Conservation (phyloP, 2,797 vertebrate species). For the Poeciliopsis infans region DNA sequence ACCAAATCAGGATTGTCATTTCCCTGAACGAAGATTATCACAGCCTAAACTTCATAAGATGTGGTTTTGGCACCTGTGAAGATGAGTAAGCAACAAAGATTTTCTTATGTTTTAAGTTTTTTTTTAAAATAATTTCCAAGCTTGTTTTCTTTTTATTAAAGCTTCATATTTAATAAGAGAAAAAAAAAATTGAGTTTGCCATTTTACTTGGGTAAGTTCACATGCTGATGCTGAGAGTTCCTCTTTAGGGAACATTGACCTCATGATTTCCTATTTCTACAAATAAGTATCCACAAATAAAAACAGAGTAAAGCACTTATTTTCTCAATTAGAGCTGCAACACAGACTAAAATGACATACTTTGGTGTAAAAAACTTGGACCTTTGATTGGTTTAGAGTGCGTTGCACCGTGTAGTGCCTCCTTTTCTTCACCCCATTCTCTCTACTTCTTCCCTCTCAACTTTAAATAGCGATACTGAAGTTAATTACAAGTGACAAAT, state of each 20-base stretch:
- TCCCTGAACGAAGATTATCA: neutral
- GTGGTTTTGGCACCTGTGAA: neutral
- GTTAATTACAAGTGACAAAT: conserved; percentile 32
- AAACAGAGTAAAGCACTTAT: neutral
- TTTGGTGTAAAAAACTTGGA: conserved; percentile 41
- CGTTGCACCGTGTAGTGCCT: conserved; percentile 77
- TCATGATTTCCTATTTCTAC: neutral
- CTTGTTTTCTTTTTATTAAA: neutral
- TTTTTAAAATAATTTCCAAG: neutral
- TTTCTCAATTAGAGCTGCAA: neutral
- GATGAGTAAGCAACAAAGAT: neutral
- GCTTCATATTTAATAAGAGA: neutral
- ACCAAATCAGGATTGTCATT: neutral
- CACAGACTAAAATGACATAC: conserved; percentile 19
- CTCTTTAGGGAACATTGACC: neutral
- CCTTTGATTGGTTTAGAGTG: conserved; percentile 46
- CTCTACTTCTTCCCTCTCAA: conserved; percentile 29
- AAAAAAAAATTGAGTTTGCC: too few relatives aligned
- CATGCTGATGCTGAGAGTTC: neutral
- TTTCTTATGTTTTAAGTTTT: neutral
- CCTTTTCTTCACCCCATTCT: conserved; percentile 60
- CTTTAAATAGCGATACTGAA: conserved; percentile 33
- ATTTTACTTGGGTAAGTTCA: neutral
- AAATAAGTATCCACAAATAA: neutral
- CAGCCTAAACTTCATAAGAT: conserved; percentile 6